Evolutionary conservation across 2,113 vertebrate species (phyloP).

Genomic region (Triplophysa dalaica): DNA sequence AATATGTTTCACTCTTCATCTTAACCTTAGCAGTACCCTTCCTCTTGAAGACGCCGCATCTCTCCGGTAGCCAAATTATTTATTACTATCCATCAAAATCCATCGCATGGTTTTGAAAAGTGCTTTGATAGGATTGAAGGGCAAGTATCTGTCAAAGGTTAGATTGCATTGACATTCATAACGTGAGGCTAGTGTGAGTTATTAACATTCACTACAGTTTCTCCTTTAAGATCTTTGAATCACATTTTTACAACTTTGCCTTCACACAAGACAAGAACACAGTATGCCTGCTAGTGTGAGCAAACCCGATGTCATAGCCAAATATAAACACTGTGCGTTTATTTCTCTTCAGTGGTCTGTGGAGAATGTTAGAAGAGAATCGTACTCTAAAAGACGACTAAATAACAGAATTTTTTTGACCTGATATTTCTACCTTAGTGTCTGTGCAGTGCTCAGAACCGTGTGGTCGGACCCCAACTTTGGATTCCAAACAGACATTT

Average conservation of each 20-base stretch:
- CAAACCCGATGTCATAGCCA: not conserved
- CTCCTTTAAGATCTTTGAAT: not conserved
- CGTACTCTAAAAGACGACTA: slow-evolving; percentile 1
- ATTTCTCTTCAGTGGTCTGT: slow-evolving; percentile 16
- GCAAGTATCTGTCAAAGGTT: not conserved
- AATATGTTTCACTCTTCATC: slow-evolving; percentile 5
- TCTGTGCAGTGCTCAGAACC: not conserved
- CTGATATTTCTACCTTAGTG: not conserved
- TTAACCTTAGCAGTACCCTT: slow-evolving; percentile 11
- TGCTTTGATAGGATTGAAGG: not conserved
- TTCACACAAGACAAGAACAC: not conserved
- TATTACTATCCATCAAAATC: not conserved
- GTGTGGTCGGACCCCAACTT: slow-evolving; percentile 22
- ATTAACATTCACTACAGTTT: not conserved
- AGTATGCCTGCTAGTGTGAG: not conserved
- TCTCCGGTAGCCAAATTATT: not conserved
- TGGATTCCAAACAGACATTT: slow-evolving; percentile 42
- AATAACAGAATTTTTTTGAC: not conserved
- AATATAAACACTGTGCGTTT: slow-evolving; percentile 14
- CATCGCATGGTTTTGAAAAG: not conserved
- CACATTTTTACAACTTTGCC: not conserved
- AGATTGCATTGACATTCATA: not conserved
- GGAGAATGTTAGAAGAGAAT: slow-evolving; percentile 20
- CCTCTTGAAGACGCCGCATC: not conserved
- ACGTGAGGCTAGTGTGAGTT: not conserved